Evolutionary conservation across 2,113 vertebrate genomes (phyloP), one percentile per base, ranked within the genome.

Genomic region (Hirundichthys speculiger): DNA sequence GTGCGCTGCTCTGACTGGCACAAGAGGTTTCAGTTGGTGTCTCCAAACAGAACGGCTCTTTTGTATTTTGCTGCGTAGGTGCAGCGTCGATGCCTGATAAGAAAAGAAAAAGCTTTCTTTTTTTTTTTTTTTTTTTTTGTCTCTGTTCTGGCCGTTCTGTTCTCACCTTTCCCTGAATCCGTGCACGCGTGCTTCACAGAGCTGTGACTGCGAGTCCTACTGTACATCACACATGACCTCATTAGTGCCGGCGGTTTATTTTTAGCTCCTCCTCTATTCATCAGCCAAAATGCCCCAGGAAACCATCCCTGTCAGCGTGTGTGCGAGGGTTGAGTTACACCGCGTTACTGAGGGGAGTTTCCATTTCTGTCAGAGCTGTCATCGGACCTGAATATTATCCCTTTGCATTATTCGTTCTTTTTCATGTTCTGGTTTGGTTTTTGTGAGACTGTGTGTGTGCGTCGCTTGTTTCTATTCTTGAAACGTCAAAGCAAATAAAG

Each of bases 181-280:
- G 22, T 53, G 66, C 38, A 22, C n/a, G 18, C 1, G 15, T 34
- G 24, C 53, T 48, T 48, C 47, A 48, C 67, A 75, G 62, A 62
- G 57, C 67, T 38, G 58, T 48, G 54, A 60, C 53, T 75, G 74
- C 63, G 30, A 34, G 69, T 74, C 67, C 54, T 70, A 74, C 73
- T 90, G 80, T 87, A 85, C 87, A 89, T 86, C 79, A 86, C 86
- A 82, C 77, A 77, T 90, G 89, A 91, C 90, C 87, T 90, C 90
- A 89, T 90, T 90, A 87, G 81, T 69, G 61, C 61, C 18, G 20
- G 59, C 56, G 30, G 73, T 83, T 80, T 90, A 90, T 89, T 87
- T 90, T 87, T 88, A 88, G 83, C 79, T 63, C 56, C 75, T 73
- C 69, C 65, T 85, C 72, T 73, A 77, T 84, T 88, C 84, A 82